Percentiles rank a stretch among this genome's conserved stretches.
phyloP scores from a whole-genome alignment of 2,113 vertebrate genomes.

The Podarcis cretensis region DNA sequence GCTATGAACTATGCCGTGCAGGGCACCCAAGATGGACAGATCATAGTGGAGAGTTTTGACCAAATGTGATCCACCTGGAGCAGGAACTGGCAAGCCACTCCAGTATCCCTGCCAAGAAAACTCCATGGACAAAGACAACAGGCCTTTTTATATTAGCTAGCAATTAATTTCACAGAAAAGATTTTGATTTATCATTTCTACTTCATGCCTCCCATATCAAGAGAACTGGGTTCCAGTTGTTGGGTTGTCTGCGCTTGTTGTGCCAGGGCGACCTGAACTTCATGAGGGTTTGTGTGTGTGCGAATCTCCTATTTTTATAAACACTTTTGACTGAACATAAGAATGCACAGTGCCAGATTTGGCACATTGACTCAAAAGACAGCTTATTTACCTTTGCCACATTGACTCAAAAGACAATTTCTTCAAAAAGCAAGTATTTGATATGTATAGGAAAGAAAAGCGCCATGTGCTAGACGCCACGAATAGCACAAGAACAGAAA shows the following conservation, averaged over 20 bases:
- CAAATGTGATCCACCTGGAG: no score
- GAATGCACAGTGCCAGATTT: conserved; percentile 16
- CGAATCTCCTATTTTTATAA: background rate
- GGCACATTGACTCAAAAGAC: no score
- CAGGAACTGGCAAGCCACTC: no score
- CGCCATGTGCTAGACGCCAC: conserved; percentile 10
- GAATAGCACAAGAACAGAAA: conserved; percentile 25
- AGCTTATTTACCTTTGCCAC: conserved; percentile 14
- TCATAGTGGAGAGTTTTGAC: no score
- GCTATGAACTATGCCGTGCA: no score
- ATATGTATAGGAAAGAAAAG: conserved; percentile 47
- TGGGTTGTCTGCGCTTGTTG: background rate
- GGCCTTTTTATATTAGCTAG: background rate
- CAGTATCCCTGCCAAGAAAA: no score
- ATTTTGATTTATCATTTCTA: background rate
- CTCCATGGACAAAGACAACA: no score
- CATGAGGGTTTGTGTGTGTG: background rate
- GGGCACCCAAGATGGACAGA: no score
- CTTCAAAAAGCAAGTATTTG: conserved; percentile 48
- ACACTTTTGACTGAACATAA: conserved; percentile 8
- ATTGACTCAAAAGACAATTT: conserved; percentile 37
- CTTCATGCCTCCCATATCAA: background rate
- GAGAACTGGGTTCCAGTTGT: background rate
- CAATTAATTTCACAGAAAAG: background rate
- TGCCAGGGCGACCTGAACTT: no score